Conservation (phyloP, 2,797 vertebrate genomes). For the Lacerta agilis region DNA sequence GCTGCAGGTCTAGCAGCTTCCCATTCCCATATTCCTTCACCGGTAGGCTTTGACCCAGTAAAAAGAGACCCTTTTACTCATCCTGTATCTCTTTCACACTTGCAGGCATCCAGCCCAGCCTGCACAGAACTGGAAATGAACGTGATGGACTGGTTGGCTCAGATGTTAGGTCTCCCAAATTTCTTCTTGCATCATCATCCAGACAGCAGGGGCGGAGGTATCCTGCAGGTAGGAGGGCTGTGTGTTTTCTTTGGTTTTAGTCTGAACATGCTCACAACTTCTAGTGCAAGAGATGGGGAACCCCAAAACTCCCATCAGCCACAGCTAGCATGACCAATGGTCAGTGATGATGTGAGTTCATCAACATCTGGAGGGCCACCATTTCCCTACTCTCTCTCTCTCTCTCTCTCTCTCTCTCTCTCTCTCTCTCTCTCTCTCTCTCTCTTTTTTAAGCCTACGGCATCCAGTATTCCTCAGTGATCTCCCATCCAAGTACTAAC, state of each 20-base stretch:
- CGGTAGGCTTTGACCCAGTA: background rate
- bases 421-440: no score
- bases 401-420: no score
- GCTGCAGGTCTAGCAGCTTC: no score
- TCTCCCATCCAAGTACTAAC: no score
- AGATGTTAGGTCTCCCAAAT: constrained; percentile 92
- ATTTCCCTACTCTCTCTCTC: no score
- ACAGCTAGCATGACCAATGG: background rate
- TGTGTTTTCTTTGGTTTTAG: background rate
- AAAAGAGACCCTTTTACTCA: background rate
- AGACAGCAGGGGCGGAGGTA: constrained; percentile 88
- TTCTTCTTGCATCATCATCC: constrained; percentile 92
- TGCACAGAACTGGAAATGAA: constrained; percentile 96
- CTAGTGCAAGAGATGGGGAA: no score
- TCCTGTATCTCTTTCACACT: background rate
- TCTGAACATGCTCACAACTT: background rate
- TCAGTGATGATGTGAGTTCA: no score
- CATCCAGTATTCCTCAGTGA: no score
- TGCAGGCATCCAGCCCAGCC: constrained; percentile 92
- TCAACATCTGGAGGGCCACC: no score
- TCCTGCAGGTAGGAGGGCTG: constrained; percentile 86
- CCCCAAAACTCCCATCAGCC: no score
- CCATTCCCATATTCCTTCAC: no score
- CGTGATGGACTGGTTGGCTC: constrained; percentile 96
- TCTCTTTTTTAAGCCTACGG: no score